Evolutionary conservation across 2,888 invertebrate species (phyloP), one percentile per base, ranked within the genome.

Genomic region (Temnothorax rugatulus): DNA sequence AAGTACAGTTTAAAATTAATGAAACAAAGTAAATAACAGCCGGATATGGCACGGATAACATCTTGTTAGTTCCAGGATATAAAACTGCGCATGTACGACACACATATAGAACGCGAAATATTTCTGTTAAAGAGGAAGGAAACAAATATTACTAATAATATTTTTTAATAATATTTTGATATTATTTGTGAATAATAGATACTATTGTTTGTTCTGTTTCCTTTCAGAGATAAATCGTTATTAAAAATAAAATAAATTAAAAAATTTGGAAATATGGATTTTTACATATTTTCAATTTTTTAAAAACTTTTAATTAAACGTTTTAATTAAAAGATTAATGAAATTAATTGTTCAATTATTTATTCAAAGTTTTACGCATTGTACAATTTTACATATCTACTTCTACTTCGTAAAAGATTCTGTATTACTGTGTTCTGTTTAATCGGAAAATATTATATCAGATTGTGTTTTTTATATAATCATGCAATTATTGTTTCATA

Each of bases 1-100:
- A 59, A 73, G 25, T 18, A 38, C 44, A 47, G 18, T 73, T 81
- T 38, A 47, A 50, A 73, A 59, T 81, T 81, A 81, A 81, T 50
- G 5, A 21, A 81, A 73, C 21, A 18, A 15, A 34, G 77, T 47
- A 34, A 54, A 44, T 47, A 77, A 77, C 18, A 9, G 21, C n/a
- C 13, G 11, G 18, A 47, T 50, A 50, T 59, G 25, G 47, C 7
- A 25, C 21, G 69, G 57, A 21, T 63, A 64, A 64, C 15, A 38
- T 79, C 11, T 69, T 34, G 57, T 69, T 57, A 34, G n/a, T 8
- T 59, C 18, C 15, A 18, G 18, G 9, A 57, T 34, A 57, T 52
- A 13, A 15, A 8, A 8, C 15, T 15, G 47, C 15, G 25, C 13
- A 13, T 44, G 15, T 15, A 21, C 8, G 4, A 34, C 18, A 59